Percentiles rank a stretch among this genome's conserved stretches.
These are phyloP conservation scores for Mesorhabditis belari DNA, from an alignment of 2,888 invertebrate genomes.

Conservation along the genomic window DNA sequence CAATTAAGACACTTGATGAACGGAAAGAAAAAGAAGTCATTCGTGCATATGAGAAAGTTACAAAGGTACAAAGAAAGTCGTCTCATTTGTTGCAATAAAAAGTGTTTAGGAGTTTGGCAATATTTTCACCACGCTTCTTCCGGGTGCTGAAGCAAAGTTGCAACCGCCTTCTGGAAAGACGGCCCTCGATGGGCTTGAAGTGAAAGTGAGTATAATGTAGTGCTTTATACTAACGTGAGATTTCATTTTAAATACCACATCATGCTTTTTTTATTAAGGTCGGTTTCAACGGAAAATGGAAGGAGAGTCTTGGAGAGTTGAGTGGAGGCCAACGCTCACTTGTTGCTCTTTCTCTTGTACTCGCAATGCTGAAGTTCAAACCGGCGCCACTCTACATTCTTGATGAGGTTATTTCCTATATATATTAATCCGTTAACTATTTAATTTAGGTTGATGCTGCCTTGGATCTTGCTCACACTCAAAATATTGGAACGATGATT, in stretches of 20 bases:
- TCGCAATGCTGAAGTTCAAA: slow-evolving; percentile 90
- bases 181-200: slow-evolving; percentile 80
- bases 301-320: slow-evolving; percentile 86
- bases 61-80: slow-evolving; percentile 59
- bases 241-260: too few species aligned
- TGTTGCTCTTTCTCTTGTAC: slow-evolving; percentile 86
- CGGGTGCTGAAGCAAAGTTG: slow-evolving; percentile 82
- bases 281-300: slow-evolving; percentile 86
- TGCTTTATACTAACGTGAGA: too few species aligned
- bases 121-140: slow-evolving; percentile 82
- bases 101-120: slow-evolving; percentile 73
- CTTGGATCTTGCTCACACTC: slow-evolving; percentile 91
- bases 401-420: slow-evolving; percentile 74
- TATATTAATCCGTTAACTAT: neutral
- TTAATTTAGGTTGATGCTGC: slow-evolving; percentile 71
- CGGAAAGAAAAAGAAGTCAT: slow-evolving; percentile 78
- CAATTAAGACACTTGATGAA: slow-evolving; percentile 80
- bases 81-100: too few species aligned
- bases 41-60: slow-evolving; percentile 76
- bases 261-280: too few species aligned
- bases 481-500: slow-evolving; percentile 94
- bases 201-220: too few species aligned
- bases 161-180: slow-evolving; percentile 67
- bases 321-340: slow-evolving; percentile 77
- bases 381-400: slow-evolving; percentile 96